Base-by-base conservation (phyloP, 2,113 vertebrate species). In the Urocolius indicus region DNA sequence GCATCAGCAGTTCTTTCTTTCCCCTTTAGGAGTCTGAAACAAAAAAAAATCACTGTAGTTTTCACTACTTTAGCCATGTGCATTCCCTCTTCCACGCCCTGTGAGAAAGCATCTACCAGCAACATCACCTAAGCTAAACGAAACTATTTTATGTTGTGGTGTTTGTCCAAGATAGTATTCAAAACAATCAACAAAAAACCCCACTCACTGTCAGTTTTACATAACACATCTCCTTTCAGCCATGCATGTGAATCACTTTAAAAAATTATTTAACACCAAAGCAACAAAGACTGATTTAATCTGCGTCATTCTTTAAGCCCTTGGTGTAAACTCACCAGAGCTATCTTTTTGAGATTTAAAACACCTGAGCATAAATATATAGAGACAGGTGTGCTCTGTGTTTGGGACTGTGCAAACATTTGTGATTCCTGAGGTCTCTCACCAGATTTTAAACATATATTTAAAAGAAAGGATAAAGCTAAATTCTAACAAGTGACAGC, bases 361-460 rank as follows among this genome's bases (percentile, higher is more conserved):
- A 90, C 61, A 48, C 5, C 6, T 22, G 27, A 69, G 20, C 6
- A 7, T 13, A 41, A 49, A 49, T n/a, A 11, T 0, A 4, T 0
- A 61, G 8, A 69, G 16, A 48, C 71, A 87, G 78, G 51, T 0
- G 7, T 23, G 23, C 36, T 55, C 46, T 46, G 24, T 65, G 61
- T 22, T 59, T 36, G 19, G 61, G 45, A 89, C 14, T 69, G 13
- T 15, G 18, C 14, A 22, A 87, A 74, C 2, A 4, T 4, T 89
- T 71, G 48, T n/a, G 14, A 63, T 17, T 67, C 18, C 18, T 48
- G 8, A 7, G 11, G 8, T 27, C 32, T 18, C 32, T 27, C 27
- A 45, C 2, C 3, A 48, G 17, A 52, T 29, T 41, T 41, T 41
- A 4, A 63, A 19, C 18, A 18, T 18, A 10, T 41, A 66, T 18